Percentiles rank a stretch among this genome's conserved stretches.
Evolutionary conservation across 2,888 invertebrate species (phyloP).

Genomic region (Nomada ruficornis): DNA sequence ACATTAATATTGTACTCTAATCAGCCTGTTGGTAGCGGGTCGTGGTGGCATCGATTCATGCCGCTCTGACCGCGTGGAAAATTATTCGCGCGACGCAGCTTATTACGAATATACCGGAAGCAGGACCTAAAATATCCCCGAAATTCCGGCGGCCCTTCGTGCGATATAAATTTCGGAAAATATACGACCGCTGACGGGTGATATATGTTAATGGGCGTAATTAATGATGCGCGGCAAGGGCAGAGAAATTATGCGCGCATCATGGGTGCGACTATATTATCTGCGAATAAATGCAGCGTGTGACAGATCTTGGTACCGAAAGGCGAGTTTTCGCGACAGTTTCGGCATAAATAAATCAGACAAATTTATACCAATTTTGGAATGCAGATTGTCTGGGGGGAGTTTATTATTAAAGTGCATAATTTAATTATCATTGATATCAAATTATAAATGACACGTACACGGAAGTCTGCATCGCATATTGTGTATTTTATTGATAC

Average conservation of each 20-base stretch:
- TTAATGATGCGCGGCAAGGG: slow-evolving; percentile 44
- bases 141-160: slow-evolving; percentile 42
- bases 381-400: too few species aligned
- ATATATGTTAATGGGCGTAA: slow-evolving; percentile 49
- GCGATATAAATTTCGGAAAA: slow-evolving; percentile 42
- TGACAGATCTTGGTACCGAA: neutral
- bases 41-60: slow-evolving; percentile 22
- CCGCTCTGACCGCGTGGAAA: slow-evolving; percentile 30
- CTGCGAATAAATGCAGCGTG: slow-evolving; percentile 3
- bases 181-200: slow-evolving; percentile 39
- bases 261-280: slow-evolving; percentile 50
- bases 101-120: slow-evolving; percentile 42
- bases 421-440: too few species aligned
- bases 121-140: slow-evolving; percentile 47
- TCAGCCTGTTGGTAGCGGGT: slow-evolving; percentile 34
- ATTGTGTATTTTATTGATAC: too few species aligned
- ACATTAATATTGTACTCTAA: slow-evolving; percentile 58
- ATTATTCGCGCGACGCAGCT: slow-evolving; percentile 53
- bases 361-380: too few species aligned
- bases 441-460: too few species aligned
- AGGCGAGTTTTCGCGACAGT: neutral
- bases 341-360: too few species aligned
- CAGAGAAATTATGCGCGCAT: slow-evolving; percentile 21
- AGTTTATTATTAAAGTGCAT: too few species aligned
- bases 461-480: too few species aligned